A percentile compares a stretch with the other conserved stretches of the same genome.
Evolutionary conservation across 2,113 vertebrate species (phyloP).

Genomic region (Sebastes schlegelii): DNA sequence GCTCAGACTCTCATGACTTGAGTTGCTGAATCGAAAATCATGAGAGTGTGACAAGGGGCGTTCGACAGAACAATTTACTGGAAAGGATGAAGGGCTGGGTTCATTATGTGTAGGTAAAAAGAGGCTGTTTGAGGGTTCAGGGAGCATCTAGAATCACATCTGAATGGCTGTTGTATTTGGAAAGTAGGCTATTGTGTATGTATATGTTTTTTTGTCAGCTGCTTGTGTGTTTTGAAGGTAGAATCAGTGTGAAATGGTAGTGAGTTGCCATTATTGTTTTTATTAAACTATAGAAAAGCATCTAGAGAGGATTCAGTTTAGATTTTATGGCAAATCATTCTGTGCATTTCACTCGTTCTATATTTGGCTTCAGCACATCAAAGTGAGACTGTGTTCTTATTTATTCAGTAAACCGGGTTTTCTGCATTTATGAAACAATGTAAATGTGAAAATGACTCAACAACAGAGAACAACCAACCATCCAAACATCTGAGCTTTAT

Average conservation of each 20-base stretch:
- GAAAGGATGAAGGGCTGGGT: conserved; percentile 29
- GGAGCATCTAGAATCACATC: background rate
- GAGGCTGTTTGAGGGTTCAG: background rate
- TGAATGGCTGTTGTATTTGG: background rate
- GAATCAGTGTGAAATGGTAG: conserved; percentile 2
- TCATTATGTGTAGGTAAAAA: background rate
- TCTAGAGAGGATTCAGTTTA: conserved; percentile 7
- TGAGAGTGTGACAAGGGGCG: conserved; percentile 33
- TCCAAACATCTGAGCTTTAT: background rate
- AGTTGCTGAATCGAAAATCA: conserved; percentile 62
- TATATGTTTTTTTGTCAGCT: background rate
- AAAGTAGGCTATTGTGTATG: background rate
- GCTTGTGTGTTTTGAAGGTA: conserved; percentile 1
- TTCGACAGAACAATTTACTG: conserved; percentile 45
- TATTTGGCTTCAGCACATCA: background rate
- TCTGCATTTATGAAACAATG: background rate
- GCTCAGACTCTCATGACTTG: conserved; percentile 56
- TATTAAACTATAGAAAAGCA: conserved; percentile 1
- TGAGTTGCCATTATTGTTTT: background rate
- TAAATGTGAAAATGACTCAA: background rate
- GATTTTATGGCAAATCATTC: background rate
- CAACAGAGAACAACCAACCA: background rate
- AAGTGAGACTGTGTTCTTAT: background rate
- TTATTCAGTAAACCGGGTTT: conserved; percentile 7
- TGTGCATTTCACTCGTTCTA: background rate